These are phyloP conservation scores for Gambelia wislizenii DNA, from an alignment of 2,797 vertebrate species.

Conservation along the genomic window DNA sequence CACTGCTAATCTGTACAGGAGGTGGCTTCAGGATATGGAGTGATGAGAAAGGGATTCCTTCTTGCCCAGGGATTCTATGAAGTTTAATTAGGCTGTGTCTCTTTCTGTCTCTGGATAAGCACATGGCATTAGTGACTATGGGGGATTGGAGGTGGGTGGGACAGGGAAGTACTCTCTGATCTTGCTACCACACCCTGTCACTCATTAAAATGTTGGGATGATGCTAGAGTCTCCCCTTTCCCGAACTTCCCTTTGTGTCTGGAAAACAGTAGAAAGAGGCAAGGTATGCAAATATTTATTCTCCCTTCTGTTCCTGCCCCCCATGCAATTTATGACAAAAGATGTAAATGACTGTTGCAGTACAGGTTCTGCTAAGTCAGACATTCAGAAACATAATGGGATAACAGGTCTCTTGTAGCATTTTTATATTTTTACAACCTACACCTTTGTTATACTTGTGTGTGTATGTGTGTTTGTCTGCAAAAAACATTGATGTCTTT, in stretches of 20 bases:
- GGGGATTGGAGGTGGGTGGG: not conserved
- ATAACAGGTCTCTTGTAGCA: not conserved
- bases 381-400: not conserved
- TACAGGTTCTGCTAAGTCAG: not conserved
- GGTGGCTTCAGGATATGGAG: not conserved
- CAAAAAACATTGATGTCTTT: too few relatives aligned
- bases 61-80: not conserved
- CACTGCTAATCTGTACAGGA: not conserved
- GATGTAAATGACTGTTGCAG: not conserved
- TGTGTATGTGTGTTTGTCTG: too few relatives aligned
- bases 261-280: not conserved
- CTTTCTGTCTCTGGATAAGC: not conserved
- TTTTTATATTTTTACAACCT: not conserved
- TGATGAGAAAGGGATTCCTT: not conserved
- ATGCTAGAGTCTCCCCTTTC: not conserved
- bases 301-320: too few relatives aligned
- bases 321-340: not conserved
- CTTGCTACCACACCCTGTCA: not conserved
- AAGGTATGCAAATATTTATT: not conserved
- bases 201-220: not conserved
- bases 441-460: too few relatives aligned
- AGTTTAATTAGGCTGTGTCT: not conserved
- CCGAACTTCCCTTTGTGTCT: not conserved
- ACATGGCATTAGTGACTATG: not conserved
- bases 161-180: not conserved